These are phyloP conservation scores for Bombus affinis DNA, from an alignment of 1,140 invertebrate species.

Conservation along the genomic window DNA sequence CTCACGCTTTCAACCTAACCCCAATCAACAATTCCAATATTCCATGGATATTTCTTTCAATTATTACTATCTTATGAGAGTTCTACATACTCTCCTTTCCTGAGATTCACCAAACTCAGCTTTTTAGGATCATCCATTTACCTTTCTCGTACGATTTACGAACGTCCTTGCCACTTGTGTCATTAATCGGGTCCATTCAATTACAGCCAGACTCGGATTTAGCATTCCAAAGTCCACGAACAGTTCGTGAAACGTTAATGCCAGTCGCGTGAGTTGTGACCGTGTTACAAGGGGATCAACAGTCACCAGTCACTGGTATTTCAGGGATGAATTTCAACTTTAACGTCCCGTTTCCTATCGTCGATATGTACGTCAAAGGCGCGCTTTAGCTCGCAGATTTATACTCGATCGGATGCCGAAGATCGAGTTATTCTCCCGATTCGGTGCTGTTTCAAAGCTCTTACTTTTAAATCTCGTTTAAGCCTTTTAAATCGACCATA, in stretches of 20 bases:
- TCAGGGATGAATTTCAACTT: background rate
- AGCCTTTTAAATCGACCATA: background rate
- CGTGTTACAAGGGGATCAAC: background rate
- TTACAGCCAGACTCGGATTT: background rate
- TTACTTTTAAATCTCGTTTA: background rate
- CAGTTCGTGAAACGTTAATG: slow-evolving; percentile 17
- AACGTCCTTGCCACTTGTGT: background rate
- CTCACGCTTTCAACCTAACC: background rate
- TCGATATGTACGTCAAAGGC: background rate
- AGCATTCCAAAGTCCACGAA: background rate
- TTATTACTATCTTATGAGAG: background rate
- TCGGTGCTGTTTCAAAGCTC: background rate
- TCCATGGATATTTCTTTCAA: background rate
- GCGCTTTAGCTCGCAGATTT: background rate
- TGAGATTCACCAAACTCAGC: background rate
- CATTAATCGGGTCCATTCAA: background rate
- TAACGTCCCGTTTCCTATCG: background rate
- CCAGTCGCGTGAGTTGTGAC: background rate
- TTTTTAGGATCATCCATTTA: background rate
- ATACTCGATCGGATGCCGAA: background rate
- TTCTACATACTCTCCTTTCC: background rate
- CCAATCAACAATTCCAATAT: background rate
- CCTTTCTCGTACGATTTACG: background rate
- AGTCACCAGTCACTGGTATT: background rate
- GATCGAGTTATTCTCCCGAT: background rate